Conservation (phyloP, 1,140 invertebrate species). For the Drosophila paulistorum region DNA sequence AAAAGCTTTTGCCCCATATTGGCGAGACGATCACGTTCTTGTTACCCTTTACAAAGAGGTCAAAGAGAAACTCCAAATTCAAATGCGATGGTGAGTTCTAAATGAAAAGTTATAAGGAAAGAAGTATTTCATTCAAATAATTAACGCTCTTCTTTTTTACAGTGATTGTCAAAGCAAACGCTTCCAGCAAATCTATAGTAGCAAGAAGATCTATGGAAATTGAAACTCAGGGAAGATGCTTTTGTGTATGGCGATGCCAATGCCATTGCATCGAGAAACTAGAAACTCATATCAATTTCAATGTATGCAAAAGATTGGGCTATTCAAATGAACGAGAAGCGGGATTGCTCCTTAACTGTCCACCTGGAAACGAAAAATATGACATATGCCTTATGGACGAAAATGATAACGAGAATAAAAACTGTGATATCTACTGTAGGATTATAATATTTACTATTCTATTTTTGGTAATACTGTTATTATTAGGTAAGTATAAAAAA, state of each 20-base stretch:
- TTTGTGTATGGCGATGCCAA: conserved; percentile 65
- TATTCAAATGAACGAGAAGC: conserved; percentile 30
- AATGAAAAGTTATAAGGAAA: too few species aligned
- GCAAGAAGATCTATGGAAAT: conserved; percentile 49
- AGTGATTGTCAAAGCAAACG: conserved; percentile 38
- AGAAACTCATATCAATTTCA: conserved; percentile 51
- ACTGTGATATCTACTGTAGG: neutral
- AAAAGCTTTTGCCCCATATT: conserved; percentile 41
- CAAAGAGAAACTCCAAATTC: conserved; percentile 51
- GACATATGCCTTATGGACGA: conserved; percentile 46
- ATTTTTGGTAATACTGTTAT: conserved; percentile 17
- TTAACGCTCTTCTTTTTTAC: neutral
- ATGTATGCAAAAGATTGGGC: conserved; percentile 52
- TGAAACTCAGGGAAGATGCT: conserved; percentile 56
- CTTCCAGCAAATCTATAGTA: conserved; percentile 24
- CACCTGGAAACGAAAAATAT: conserved; percentile 31
- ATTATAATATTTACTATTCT: conserved; percentile 1
- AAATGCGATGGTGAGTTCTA: conserved; percentile 46
- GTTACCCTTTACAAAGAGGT: conserved; percentile 44
- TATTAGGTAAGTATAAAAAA: conserved; percentile 29
- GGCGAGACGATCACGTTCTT: conserved; percentile 51
- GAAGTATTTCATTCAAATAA: neutral
- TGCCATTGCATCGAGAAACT: conserved; percentile 65
- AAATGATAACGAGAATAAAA: neutral
- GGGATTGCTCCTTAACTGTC: conserved; percentile 53